These are phyloP conservation scores for Micronycteris hirsuta DNA, from an alignment of 2,113 vertebrate genomes.

Conservation along the genomic window DNA sequence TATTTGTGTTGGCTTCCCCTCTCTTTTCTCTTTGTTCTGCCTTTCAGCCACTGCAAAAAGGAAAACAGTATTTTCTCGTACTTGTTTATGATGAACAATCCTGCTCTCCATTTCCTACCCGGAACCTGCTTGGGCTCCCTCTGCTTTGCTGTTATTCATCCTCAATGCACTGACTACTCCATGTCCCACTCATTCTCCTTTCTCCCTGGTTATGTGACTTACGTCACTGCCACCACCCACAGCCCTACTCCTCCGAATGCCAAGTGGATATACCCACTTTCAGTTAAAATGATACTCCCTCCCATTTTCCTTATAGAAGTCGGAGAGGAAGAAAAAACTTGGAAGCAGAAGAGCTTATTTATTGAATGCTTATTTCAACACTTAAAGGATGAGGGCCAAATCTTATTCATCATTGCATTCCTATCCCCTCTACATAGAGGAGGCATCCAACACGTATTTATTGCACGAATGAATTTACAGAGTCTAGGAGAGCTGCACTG, in stretches of 20 bases:
- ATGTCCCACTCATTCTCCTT: neutral
- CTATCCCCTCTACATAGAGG: neutral
- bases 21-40: neutral
- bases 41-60: neutral
- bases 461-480: neutral
- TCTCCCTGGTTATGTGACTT: neutral
- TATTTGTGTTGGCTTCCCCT: neutral
- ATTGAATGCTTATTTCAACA: neutral
- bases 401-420: neutral
- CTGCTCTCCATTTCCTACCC: neutral
- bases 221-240: accelerated
- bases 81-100: neutral
- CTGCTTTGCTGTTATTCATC: neutral
- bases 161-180: neutral
- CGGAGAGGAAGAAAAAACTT: neutral
- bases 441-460: neutral
- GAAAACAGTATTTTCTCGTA: neutral
- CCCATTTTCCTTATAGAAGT: neutral
- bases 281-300: neutral
- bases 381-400: neutral
- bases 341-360: neutral
- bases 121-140: neutral
- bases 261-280: neutral
- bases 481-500: neutral
- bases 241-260: neutral